Evolutionary conservation across 1,140 invertebrate genomes (phyloP).

Genomic region (Lethocerus indicus): DNA sequence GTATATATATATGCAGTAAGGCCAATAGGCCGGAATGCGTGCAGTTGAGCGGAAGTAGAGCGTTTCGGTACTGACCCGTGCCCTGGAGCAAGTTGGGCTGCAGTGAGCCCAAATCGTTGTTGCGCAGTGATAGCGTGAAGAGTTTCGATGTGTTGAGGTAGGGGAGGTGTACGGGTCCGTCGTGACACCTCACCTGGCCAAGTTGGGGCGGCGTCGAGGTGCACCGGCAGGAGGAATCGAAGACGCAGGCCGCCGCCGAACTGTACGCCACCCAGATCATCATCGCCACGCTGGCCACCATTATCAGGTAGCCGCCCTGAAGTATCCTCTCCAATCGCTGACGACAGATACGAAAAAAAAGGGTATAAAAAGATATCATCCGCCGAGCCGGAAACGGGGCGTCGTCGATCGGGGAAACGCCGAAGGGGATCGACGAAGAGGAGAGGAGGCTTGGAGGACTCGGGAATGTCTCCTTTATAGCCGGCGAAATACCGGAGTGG

Average conservation of each 20-base stretch:
- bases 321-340: slow-evolving; percentile 2
- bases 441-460: no score
- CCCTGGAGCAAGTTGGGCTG: slow-evolving; percentile 62
- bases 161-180: slow-evolving; percentile 27
- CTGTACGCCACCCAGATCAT: slow-evolving; percentile 6
- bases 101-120: slow-evolving; percentile 52
- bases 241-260: slow-evolving; percentile 3
- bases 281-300: not conserved
- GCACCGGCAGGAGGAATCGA: slow-evolving; percentile 10
- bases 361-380: no score
- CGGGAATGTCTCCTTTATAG: no score
- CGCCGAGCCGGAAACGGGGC: no score
- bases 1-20: no score
- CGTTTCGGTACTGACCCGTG: no score
- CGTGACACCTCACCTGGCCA: slow-evolving; percentile 8
- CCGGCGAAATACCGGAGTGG: no score
- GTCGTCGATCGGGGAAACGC: no score
- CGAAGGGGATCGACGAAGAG: no score
- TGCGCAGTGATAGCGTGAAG: slow-evolving; percentile 59
- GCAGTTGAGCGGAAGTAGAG: no score
- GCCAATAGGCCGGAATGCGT: no score
- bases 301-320: not conserved
- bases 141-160: slow-evolving; percentile 64
- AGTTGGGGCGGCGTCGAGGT: slow-evolving; percentile 3
- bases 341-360: no score